phyloP scores from a whole-genome alignment of 2,113 vertebrate genomes.

The Ifrita kowaldi region DNA sequence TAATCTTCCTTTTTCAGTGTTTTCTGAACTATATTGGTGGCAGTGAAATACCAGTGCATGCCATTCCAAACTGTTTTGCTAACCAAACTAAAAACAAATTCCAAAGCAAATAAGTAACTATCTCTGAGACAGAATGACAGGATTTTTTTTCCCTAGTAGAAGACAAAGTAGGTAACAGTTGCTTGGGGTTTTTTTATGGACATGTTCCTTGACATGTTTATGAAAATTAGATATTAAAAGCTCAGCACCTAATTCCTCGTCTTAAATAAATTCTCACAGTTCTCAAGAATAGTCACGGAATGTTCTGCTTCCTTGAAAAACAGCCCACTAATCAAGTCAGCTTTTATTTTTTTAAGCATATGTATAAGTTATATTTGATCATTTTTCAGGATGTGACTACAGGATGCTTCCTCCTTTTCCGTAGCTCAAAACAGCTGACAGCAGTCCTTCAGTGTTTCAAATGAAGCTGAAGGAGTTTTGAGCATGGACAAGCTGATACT shows the following conservation, averaged over 20 bases:
- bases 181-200: background rate
- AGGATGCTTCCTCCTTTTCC: background rate
- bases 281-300: background rate
- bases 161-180: background rate
- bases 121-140: background rate
- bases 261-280: background rate
- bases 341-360: background rate
- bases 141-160: background rate
- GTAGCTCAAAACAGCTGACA: background rate
- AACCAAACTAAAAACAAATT: background rate
- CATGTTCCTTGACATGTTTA: background rate
- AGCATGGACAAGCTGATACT: background rate
- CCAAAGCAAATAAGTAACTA: background rate
- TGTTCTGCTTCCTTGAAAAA: background rate
- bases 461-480: background rate
- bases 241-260: background rate
- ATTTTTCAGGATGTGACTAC: background rate
- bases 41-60: background rate
- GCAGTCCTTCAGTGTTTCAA: background rate
- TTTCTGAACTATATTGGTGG: background rate
- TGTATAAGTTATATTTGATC: background rate
- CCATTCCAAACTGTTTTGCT: background rate
- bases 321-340: background rate
- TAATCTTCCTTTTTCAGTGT: background rate
- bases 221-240: background rate